Percentiles rank a stretch among this genome's conserved stretches.
phyloP scores from a whole-genome alignment of 2,888 invertebrate species.

The Drosophila peninsularis region DNA sequence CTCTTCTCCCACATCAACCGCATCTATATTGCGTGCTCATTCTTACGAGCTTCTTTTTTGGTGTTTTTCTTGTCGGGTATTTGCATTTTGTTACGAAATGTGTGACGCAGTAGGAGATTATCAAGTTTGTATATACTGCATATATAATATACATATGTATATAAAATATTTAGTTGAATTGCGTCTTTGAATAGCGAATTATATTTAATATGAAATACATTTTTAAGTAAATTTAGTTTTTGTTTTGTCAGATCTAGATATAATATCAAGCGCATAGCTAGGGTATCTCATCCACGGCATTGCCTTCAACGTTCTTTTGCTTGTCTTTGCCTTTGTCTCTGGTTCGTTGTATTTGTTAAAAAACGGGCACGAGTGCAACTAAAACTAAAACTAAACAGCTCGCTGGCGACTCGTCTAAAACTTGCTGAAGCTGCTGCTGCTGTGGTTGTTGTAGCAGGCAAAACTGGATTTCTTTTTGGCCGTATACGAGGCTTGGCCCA shows the following conservation, averaged over 20 bases:
- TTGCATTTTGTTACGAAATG: background rate
- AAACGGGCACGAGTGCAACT: constrained; percentile 62
- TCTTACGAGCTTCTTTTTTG: background rate
- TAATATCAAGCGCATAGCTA: background rate
- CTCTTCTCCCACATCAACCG: constrained; percentile 1
- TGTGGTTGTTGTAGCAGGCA: constrained; percentile 24
- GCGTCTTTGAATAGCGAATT: too few relatives aligned
- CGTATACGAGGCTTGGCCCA: constrained; percentile 72
- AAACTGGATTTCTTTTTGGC: constrained; percentile 75
- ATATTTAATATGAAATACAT: background rate
- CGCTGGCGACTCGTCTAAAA: constrained; percentile 43
- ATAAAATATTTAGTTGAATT: background rate
- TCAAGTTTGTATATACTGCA: background rate
- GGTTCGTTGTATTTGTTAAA: constrained; percentile 58
- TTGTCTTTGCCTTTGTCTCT: constrained; percentile 17
- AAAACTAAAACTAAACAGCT: constrained; percentile 55
- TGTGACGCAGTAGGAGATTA: background rate
- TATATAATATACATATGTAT: background rate
- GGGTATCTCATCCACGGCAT: constrained; percentile 17
- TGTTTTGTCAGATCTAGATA: too few relatives aligned
- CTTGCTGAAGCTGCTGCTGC: constrained; percentile 32
- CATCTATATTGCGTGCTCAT: constrained; percentile 8
- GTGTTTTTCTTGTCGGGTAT: background rate
- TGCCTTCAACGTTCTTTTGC: constrained; percentile 10
- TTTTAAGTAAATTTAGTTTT: too few relatives aligned